phyloP scores from a whole-genome alignment of 2,113 vertebrate species.

The Podocnemis expansa region DNA sequence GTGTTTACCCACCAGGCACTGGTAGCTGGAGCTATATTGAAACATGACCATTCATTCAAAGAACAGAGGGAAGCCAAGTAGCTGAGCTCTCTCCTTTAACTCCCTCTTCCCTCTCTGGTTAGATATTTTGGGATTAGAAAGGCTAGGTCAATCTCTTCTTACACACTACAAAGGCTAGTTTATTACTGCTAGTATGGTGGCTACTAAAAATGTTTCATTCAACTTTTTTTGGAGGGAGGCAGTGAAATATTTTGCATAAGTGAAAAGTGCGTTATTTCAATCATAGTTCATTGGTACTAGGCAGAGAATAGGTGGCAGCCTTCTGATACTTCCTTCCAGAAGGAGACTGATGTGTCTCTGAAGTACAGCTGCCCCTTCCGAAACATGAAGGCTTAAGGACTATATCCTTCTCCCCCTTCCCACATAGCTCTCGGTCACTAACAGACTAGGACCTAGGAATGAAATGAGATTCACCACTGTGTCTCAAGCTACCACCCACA shows the following conservation, averaged over 20 bases:
- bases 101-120: background rate
- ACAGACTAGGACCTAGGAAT: background rate
- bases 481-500: background rate
- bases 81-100: background rate
- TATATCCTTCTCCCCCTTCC: background rate
- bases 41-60: background rate
- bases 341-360: background rate
- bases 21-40: background rate
- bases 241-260: background rate
- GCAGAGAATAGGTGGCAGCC: background rate
- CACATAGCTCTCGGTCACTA: background rate
- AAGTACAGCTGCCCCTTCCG: background rate
- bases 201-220: background rate
- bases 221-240: background rate
- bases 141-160: background rate
- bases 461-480: background rate
- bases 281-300: background rate
- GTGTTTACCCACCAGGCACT: background rate
- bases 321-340: background rate
- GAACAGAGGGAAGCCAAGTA: slow-evolving; percentile 2
- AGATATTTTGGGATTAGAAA: background rate
- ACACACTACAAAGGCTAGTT: background rate
- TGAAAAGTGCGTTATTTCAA: background rate
- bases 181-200: background rate
- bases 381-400: fast-evolving